phyloP scores from a whole-genome alignment of 2,797 vertebrate genomes.

The Serranus cabrilla region DNA sequence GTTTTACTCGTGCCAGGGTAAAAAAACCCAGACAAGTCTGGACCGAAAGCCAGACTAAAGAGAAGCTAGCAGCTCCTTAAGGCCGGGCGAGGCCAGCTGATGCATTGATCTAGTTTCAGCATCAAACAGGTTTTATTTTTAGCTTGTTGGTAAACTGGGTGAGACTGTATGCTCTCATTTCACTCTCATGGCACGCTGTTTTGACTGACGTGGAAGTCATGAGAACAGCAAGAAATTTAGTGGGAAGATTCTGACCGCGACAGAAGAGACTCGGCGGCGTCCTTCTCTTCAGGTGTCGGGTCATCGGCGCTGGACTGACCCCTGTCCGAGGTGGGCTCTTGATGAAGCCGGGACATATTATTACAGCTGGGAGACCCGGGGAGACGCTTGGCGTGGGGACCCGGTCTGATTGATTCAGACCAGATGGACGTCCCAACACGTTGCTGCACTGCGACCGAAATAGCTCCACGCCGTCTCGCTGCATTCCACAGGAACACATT shows the following conservation, averaged over 20 bases:
- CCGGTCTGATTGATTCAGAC: conserved; percentile 93
- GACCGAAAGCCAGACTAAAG: conserved; percentile 33
- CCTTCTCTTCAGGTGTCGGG: conserved; percentile 58
- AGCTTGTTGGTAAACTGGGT: conserved; percentile 65
- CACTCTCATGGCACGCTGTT: conserved; percentile 33
- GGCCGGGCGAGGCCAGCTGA: conserved; percentile 61
- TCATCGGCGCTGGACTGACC: conserved; percentile 73
- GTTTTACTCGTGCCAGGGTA: conserved; percentile 43
- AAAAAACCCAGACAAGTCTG: conserved; percentile 11
- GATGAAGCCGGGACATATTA: conserved; percentile 87
- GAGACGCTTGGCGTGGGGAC: conserved; percentile 75
- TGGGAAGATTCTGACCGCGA: not conserved
- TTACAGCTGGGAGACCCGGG: conserved; percentile 91
- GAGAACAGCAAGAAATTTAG: not conserved
- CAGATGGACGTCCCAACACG: conserved; percentile 90
- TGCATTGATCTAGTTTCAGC: conserved; percentile 77
- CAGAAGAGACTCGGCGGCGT: not conserved
- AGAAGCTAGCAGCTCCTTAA: conserved; percentile 54
- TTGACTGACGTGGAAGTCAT: conserved; percentile 25
- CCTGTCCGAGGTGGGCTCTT: conserved; percentile 80
- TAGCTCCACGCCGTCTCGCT: conserved; percentile 88
- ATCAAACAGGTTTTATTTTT: conserved; percentile 74
- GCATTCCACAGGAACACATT: conserved; percentile 89
- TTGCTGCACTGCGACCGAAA: conserved; percentile 84
- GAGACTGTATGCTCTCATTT: conserved; percentile 57